Evolutionary conservation across 2,888 invertebrate genomes (phyloP), one percentile per base, ranked within the genome.

Genomic region (Chymomyza procnemis): DNA sequence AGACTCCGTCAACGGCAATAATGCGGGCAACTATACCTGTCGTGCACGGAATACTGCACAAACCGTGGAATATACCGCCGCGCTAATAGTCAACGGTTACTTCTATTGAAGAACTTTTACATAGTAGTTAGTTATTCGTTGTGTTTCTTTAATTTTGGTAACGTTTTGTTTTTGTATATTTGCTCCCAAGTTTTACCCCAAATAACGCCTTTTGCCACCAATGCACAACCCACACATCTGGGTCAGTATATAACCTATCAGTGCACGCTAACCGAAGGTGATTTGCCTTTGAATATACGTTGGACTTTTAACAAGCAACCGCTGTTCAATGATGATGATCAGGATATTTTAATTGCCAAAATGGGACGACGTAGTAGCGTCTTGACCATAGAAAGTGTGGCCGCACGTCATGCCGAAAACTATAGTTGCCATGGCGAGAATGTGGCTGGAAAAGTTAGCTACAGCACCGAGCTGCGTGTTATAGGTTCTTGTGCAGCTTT

Each of bases 401-500:
- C 93, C 67, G 94, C 93, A 56, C 92, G 92, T 71, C 94, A 95
- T 83, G 93, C 94, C 60, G 96, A 95, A 78, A 95, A 94, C 89
- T 96, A 96, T 89, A 94, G 94, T 73, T 96, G 96, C 89, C 92
- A 93, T 73, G 95, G 94, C 70, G 93, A 93, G 89, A 96, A 96
- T 91, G 92, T 92, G 80, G 96, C 95, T 65, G 96, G 95, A 87
- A 92, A 91, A 72, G 93, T 94, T 83, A 93, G 93, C 76, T 94
- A 94, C 90, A 93, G 94, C 71, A 93, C 95, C 74, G 92, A 93
- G 85, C 92, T 96, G 74, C 93, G 93, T 89, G 95, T 96, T 78
- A 95, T 95, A 91, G 95, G 95, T 95, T 75, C 73, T 48, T 30
- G 26, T 9, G 5, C 48, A 48, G 14, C 3, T 12, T 12, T 19